A percentile compares a stretch with the other conserved stretches of the same genome.
Evolutionary conservation across 2,797 vertebrate genomes (phyloP).

Genomic region (Lithobates sylvaticus): DNA sequence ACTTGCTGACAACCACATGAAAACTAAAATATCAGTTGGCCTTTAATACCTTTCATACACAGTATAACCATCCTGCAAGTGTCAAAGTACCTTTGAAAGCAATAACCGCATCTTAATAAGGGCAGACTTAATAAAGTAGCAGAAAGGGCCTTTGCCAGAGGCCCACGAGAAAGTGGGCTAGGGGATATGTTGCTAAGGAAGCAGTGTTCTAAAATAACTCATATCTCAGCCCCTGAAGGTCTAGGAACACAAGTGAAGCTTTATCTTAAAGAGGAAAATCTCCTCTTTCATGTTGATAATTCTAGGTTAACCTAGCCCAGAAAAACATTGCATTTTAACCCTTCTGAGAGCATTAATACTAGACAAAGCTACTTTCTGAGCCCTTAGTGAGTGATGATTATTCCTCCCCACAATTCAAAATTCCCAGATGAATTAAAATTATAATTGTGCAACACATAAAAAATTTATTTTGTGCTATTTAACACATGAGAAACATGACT

Average conservation of each 20-base stretch:
- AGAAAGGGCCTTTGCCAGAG: neutral
- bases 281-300: neutral
- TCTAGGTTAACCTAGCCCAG: neutral
- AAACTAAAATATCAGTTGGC: neutral
- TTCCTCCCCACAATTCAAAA: neutral
- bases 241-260: neutral
- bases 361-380: neutral
- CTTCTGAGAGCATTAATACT: neutral
- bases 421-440: neutral
- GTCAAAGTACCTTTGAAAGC: neutral
- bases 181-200: neutral
- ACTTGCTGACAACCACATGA: neutral
- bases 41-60: neutral
- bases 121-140: neutral
- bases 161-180: neutral
- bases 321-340: neutral
- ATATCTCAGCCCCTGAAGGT: neutral
- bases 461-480: neutral
- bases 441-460: neutral
- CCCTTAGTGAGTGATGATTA: neutral
- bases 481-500: neutral
- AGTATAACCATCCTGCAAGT: neutral
- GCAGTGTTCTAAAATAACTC: neutral
- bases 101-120: neutral
- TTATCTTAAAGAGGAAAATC: neutral